Base-by-base conservation (phyloP, 1,140 invertebrate species). In the Drosophila parvula region DNA sequence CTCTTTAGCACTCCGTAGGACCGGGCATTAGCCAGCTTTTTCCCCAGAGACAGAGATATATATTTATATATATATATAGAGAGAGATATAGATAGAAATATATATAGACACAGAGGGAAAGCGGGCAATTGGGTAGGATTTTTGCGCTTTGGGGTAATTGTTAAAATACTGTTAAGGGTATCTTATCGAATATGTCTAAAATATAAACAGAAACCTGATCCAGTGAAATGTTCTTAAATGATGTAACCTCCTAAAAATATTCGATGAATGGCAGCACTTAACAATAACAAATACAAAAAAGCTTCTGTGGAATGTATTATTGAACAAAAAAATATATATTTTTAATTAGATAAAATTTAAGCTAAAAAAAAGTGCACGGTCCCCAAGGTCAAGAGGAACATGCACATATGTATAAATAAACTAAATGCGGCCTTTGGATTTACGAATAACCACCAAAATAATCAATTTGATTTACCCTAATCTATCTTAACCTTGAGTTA, bases 1-100 rank as follows among this genome's bases (percentile, higher is more conserved):
- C 84, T 89, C 60, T 88, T 88, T 40, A 88, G 70, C 27, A 88
- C 84, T 51, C 84, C 84, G 36, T 88, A 88, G 6, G 83, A 88
- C n/a, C 83, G 83, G 10, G 83, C 84, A 64, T 58, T 84, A 22
- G 84, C 74, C 34, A 88, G 80, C 84, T 88, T 89, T 80, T 57
- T 0, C 44, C 47, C 65, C 45, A 56, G n/a, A 30, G 22, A 40
- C 0, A 41, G 32, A 56, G 22, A 56, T n/a, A 51, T n/a, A 40
- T 4, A 44, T n/a, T n/a, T 22, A 71, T 7, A 56, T 41, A 64
- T 16, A 74, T 36, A 55, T 34, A 81, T 11, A 59, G 10, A 36
- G 9, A 74, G 6, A 71, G 27, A 44, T 3, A 51, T 18, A 63
- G 28, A 48, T 18, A 50, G 9, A 32, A 32, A 50, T 27, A 78